Evolutionary conservation across 2,888 invertebrate species (phyloP).

Genomic region (Amphipyra tragopoginis): DNA sequence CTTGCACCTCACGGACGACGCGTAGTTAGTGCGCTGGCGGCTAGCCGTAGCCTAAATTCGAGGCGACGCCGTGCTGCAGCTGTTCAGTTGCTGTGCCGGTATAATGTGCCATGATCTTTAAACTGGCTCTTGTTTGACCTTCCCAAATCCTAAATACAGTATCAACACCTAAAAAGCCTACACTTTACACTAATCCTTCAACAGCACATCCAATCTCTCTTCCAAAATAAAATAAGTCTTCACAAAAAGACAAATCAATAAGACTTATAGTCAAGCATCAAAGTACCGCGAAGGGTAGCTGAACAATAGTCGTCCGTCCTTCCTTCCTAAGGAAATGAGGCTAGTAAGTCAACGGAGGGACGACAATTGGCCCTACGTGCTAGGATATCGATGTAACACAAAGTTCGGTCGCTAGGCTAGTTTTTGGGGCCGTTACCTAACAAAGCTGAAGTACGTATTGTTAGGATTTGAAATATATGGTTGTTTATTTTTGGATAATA

Average conservation of each 20-base stretch:
- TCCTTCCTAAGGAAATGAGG: slow-evolving; percentile 57
- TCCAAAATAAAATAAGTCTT: slow-evolving; percentile 20
- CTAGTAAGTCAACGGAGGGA: slow-evolving; percentile 38
- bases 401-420: slow-evolving; percentile 22
- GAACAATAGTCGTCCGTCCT: slow-evolving; percentile 49
- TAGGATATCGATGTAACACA: slow-evolving; percentile 41
- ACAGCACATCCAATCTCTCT: slow-evolving; percentile 26
- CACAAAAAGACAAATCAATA: slow-evolving; percentile 52
- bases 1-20: no score
- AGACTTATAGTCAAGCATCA: slow-evolving; percentile 40
- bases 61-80: no score
- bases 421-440: slow-evolving; percentile 2
- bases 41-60: no score
- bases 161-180: background rate
- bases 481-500: no score
- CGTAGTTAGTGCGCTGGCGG: no score
- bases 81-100: no score
- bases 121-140: no score
- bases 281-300: slow-evolving; percentile 42
- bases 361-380: slow-evolving; percentile 45
- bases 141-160: no score
- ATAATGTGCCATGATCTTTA: no score
- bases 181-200: background rate
- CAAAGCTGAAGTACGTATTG: no score
- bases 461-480: no score